phyloP scores from a whole-genome alignment of 1,140 invertebrate genomes.

The Patella vulgata region DNA sequence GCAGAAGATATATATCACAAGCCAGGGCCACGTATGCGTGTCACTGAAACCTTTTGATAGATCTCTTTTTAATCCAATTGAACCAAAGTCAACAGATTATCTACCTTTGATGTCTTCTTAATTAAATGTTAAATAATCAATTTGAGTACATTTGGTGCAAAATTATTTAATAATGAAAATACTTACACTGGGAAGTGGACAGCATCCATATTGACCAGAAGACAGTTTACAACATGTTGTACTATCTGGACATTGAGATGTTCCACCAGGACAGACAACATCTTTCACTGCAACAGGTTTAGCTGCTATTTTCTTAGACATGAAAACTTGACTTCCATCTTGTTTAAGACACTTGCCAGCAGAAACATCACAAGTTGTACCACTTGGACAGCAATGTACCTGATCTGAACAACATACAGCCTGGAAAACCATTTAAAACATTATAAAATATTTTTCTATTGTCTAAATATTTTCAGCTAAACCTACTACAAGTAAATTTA shows the following conservation, averaged over 20 bases:
- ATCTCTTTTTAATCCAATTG: too few species aligned
- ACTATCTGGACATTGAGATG: conserved; percentile 59
- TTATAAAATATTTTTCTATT: not conserved
- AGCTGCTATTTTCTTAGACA: conserved; percentile 30
- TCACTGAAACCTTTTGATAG: too few species aligned
- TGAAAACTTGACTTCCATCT: conserved; percentile 11
- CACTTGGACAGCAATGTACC: conserved; percentile 50
- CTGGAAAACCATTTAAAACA: not conserved
- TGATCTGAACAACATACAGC: conserved; percentile 12
- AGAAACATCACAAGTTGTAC: conserved; percentile 40
- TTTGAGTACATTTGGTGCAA: too few species aligned
- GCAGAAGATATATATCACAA: too few species aligned
- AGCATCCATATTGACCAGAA: conserved; percentile 63
- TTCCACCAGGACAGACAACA: conserved; percentile 44
- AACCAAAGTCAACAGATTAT: too few species aligned
- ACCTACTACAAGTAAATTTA: conserved; percentile 1
- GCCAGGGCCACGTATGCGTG: too few species aligned
- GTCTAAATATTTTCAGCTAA: conserved; percentile 28
- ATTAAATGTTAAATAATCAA: too few species aligned
- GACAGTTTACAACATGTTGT: conserved; percentile 64
- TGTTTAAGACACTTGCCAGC: conserved; percentile 29
- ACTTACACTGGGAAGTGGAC: conserved; percentile 56
- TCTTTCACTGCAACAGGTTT: too few species aligned
- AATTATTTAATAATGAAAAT: too few species aligned
- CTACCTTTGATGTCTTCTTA: too few species aligned